phyloP scores from a whole-genome alignment of 2,888 invertebrate species.

The Drosophila percnosoma region DNA sequence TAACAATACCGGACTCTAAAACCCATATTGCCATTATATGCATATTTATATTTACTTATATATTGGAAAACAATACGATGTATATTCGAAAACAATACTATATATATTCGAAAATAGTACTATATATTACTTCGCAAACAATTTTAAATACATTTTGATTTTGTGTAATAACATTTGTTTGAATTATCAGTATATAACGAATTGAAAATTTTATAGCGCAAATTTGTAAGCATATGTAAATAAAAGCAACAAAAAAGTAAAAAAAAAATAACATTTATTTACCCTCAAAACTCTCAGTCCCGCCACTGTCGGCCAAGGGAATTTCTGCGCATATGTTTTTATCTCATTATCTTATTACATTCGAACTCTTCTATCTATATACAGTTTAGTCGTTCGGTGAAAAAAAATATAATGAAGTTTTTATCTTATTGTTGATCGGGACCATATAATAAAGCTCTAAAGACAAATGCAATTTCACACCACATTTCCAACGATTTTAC shows the following conservation, averaged over 20 bases:
- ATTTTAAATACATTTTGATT: background rate
- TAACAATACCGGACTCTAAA: background rate
- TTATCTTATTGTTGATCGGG: background rate
- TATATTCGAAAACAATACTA: constrained; percentile 3
- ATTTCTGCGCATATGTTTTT: background rate
- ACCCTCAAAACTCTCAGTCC: background rate
- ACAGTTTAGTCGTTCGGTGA: background rate
- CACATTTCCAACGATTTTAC: background rate
- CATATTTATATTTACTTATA: background rate
- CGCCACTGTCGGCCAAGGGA: background rate
- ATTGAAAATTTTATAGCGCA: background rate
- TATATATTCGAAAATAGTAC: background rate
- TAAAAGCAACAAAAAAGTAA: constrained; percentile 2
- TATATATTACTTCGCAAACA: background rate
- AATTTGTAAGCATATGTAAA: constrained; percentile 22
- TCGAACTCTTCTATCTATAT: background rate
- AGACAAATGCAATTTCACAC: background rate
- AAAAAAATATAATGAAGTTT: background rate
- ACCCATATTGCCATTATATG: background rate
- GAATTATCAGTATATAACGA: background rate
- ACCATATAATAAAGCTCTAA: background rate
- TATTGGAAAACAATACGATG: constrained; percentile 1
- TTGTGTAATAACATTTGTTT: constrained; percentile 1
- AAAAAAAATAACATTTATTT: background rate
- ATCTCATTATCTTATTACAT: background rate